Percentiles rank a stretch among this genome's conserved stretches.
These are phyloP conservation scores for Catharus fuscescens DNA, from an alignment of 2,113 vertebrate genomes.

Conservation along the genomic window DNA sequence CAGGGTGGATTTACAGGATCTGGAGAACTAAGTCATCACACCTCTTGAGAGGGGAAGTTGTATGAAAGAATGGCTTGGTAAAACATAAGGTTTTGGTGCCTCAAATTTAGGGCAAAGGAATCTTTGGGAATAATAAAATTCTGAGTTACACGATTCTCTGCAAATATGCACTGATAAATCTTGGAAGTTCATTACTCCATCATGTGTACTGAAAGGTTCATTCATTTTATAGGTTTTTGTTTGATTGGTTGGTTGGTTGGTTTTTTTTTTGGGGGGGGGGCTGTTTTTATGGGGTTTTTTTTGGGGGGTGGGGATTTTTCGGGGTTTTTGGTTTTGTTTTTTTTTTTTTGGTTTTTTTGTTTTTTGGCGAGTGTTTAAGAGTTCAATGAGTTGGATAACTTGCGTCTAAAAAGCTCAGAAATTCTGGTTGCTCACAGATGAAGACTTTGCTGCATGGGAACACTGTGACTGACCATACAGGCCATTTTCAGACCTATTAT, in stretches of 20 bases:
- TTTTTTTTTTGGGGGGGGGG: no score
- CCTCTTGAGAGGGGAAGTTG: background rate
- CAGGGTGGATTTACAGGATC: background rate
- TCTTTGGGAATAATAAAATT: background rate
- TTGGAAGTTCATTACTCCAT: background rate
- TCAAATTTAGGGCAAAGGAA: background rate
- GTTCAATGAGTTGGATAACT: background rate
- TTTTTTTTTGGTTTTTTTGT: background rate
- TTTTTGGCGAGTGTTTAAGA: background rate
- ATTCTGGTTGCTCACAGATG: background rate
- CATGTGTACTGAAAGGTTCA: background rate
- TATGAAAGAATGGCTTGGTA: background rate
- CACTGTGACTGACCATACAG: background rate
- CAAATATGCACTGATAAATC: background rate
- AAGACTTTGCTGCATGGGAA: background rate
- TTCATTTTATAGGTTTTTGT: background rate
- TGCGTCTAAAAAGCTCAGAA: background rate
- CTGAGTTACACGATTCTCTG: background rate
- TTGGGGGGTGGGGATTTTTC: no score
- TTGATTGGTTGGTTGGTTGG: no score
- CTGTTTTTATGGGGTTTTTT: no score
- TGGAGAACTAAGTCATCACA: background rate
- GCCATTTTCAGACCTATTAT: background rate
- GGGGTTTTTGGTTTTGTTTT: accelerated
- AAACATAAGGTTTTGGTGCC: background rate